These are phyloP conservation scores for Pseudochaenichthys georgianus DNA, from an alignment of 2,797 vertebrate species.

Conservation along the genomic window DNA sequence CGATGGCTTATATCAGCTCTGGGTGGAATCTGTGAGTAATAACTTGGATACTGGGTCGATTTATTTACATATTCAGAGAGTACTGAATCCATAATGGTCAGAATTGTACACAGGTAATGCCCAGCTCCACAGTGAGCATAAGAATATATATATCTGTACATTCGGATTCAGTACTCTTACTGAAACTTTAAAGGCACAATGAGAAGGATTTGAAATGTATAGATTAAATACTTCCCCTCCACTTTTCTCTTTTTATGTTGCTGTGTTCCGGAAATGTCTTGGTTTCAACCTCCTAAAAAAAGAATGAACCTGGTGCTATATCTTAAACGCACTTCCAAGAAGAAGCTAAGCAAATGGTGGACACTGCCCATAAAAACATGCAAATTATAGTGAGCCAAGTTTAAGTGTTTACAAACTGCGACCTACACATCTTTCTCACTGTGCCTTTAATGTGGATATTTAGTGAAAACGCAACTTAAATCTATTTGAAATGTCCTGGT, in stretches of 20 bases:
- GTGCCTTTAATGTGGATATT: background rate
- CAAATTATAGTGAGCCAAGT: too few species aligned
- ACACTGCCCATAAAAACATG: too few species aligned
- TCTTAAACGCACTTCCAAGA: too few species aligned
- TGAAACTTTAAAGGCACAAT: background rate
- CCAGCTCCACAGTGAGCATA: background rate
- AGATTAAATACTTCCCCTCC: too few species aligned
- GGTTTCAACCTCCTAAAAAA: too few species aligned
- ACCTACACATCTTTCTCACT: too few species aligned
- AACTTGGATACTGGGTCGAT: background rate
- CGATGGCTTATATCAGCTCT: slow-evolving; percentile 94
- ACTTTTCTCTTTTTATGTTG: too few species aligned
- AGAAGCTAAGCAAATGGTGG: too few species aligned
- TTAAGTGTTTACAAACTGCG: too few species aligned
- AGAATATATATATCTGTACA: slow-evolving; percentile 1
- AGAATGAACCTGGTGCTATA: too few species aligned
- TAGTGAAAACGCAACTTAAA: background rate
- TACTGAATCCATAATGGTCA: slow-evolving; percentile 14
- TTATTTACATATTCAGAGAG: background rate
- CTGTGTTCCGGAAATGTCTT: too few species aligned
- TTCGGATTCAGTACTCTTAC: slow-evolving; percentile 21
- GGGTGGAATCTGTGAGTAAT: slow-evolving; percentile 97
- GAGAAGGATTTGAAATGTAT: too few species aligned
- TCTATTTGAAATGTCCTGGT: background rate
- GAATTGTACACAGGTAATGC: background rate